phyloP scores from a whole-genome alignment of 2,113 vertebrate genomes.

The Mus musculus region DNA sequence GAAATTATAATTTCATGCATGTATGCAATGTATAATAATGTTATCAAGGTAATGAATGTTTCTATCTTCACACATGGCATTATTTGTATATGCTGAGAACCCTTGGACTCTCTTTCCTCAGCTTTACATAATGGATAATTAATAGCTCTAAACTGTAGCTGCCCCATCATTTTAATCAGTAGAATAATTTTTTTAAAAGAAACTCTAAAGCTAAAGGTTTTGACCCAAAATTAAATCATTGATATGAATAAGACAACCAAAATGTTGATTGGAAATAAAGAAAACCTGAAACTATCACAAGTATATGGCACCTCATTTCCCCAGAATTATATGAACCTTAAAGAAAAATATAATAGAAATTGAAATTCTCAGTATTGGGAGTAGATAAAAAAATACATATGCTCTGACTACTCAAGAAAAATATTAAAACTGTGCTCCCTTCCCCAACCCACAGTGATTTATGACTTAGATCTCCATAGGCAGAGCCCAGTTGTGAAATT shows the following conservation, averaged over 20 bases:
- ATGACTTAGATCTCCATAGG: constrained; percentile 77
- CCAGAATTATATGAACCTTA: constrained; percentile 39
- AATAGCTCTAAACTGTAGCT: background rate
- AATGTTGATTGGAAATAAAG: constrained; percentile 41
- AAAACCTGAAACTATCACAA: constrained; percentile 52
- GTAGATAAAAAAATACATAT: constrained; percentile 72
- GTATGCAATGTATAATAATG: background rate
- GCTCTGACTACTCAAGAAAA: constrained; percentile 77
- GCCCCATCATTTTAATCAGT: background rate
- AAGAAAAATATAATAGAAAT: constrained; percentile 70
- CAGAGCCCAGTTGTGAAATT: constrained; percentile 75
- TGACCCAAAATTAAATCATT: constrained; percentile 37
- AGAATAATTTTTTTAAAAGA: background rate
- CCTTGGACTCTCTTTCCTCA: background rate
- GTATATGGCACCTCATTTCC: background rate
- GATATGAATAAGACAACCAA: background rate
- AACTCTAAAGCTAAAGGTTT: background rate
- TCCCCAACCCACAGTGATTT: constrained; percentile 65
- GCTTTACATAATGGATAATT: background rate
- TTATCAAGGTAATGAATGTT: background rate
- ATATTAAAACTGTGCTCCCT: constrained; percentile 67
- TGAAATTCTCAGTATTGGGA: constrained; percentile 67
- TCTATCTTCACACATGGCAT: too few species aligned
- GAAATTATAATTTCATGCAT: background rate
- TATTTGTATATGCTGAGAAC: background rate